These are phyloP conservation scores for Phalanger gymnotis DNA, from an alignment of 2,797 vertebrate genomes.

Conservation along the genomic window DNA sequence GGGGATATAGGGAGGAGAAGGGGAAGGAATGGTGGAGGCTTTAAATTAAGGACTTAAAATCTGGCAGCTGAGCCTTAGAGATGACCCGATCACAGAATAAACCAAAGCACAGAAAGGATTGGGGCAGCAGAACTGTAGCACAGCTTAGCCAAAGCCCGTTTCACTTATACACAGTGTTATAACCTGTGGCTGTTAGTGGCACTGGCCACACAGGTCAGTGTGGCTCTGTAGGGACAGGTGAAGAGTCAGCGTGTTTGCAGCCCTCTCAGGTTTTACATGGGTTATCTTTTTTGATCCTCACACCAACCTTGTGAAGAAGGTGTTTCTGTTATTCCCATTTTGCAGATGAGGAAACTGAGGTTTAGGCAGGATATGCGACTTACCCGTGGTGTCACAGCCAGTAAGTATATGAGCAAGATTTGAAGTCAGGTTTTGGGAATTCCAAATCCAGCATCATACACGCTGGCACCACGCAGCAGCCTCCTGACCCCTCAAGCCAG, in stretches of 20 bases:
- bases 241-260: not conserved
- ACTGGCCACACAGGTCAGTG: not conserved
- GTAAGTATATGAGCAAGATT: not conserved
- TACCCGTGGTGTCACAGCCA: not conserved
- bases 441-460: not conserved
- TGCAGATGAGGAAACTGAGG: not conserved
- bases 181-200: not conserved
- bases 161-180: not conserved
- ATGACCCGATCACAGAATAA: not conserved
- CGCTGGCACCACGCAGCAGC: not conserved
- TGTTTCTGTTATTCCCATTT: not conserved
- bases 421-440: not conserved
- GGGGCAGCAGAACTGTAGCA: conserved; percentile 32
- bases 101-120: not conserved
- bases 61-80: not conserved
- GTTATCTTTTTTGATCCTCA: not conserved
- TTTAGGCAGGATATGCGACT: not conserved
- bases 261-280: not conserved
- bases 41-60: conserved; percentile 31
- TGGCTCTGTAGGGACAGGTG: not conserved
- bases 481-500: not conserved
- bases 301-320: not conserved
- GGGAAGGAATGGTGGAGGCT: not conserved
- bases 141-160: not conserved
- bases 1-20: conserved; percentile 33